Evolutionary conservation across 1,140 invertebrate genomes (phyloP).

Genomic region (Armadillidium nasatum): DNA sequence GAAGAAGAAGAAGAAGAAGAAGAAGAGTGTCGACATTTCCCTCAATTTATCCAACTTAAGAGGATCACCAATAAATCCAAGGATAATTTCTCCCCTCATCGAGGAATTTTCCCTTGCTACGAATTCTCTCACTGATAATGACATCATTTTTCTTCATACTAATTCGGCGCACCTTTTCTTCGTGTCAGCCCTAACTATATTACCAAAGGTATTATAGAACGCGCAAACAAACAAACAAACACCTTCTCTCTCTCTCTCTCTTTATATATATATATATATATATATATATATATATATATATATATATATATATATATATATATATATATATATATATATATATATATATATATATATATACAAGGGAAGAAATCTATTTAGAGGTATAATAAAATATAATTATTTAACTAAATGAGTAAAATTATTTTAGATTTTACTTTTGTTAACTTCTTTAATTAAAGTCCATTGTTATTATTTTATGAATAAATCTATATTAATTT

Average conservation of each 20-base stretch:
- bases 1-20: too few species aligned
- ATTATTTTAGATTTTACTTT: too few species aligned
- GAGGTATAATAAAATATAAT: too few species aligned
- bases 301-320: conserved; percentile 1
- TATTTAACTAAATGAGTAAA: too few species aligned
- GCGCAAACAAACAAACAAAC: not conserved
- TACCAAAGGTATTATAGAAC: not conserved
- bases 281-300: conserved; percentile 15
- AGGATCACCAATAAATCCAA: conserved; percentile 1
- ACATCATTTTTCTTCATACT: not conserved
- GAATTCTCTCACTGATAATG: too few species aligned
- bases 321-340: conserved; percentile 15
- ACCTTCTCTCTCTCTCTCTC: not conserved
- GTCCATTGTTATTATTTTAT: too few species aligned
- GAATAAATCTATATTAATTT: too few species aligned
- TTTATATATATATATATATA: not conserved
- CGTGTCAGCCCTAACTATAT: not conserved
- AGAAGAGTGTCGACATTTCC: not conserved
- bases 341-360: not conserved
- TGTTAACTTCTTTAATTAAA: too few species aligned
- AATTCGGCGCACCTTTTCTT: not conserved
- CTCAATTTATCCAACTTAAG: conserved; percentile 13
- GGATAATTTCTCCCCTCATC: conserved; percentile 8
- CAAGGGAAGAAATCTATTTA: too few species aligned
- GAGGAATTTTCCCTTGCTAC: not conserved